Percentiles rank a stretch among this genome's conserved stretches.
phyloP scores from a whole-genome alignment of 2,888 invertebrate species.

The Spilosoma lubricipeda region DNA sequence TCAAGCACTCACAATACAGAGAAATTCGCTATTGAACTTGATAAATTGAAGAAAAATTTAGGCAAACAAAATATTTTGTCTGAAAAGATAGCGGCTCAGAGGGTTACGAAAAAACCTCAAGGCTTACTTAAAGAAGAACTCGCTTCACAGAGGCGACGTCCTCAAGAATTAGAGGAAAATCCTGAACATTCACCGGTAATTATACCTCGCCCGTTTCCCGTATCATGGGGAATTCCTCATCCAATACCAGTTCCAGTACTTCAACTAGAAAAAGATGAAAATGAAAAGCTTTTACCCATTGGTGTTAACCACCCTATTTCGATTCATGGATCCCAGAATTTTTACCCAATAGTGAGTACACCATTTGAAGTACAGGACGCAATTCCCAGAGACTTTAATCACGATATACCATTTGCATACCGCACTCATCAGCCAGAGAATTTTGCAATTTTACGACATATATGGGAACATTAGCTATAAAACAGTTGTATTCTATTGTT shows the following conservation, averaged over 20 bases:
- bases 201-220: conserved; percentile 54
- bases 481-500: conserved; percentile 2
- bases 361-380: conserved; percentile 57
- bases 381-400: conserved; percentile 55
- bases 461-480: conserved; percentile 62
- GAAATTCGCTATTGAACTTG: conserved; percentile 62
- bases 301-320: conserved; percentile 54
- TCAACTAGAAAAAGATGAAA: conserved; percentile 56
- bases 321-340: conserved; percentile 54
- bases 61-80: conserved; percentile 63
- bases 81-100: conserved; percentile 52
- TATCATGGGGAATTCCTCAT: conserved; percentile 56
- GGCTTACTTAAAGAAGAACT: conserved; percentile 55
- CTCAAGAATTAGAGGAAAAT: conserved; percentile 24
- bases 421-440: conserved; percentile 57
- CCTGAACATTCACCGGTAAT: conserved; percentile 50
- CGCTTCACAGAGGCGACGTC: conserved; percentile 47
- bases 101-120: conserved; percentile 60
- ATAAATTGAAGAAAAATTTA: conserved; percentile 58
- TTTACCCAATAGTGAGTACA: conserved; percentile 45
- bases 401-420: conserved; percentile 44
- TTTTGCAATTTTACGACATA: conserved; percentile 61
- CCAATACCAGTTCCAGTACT: conserved; percentile 53
- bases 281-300: conserved; percentile 53
- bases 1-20: conserved; percentile 64